phyloP scores from a whole-genome alignment of 2,797 vertebrate genomes.

The Steatocranus sp. region DNA sequence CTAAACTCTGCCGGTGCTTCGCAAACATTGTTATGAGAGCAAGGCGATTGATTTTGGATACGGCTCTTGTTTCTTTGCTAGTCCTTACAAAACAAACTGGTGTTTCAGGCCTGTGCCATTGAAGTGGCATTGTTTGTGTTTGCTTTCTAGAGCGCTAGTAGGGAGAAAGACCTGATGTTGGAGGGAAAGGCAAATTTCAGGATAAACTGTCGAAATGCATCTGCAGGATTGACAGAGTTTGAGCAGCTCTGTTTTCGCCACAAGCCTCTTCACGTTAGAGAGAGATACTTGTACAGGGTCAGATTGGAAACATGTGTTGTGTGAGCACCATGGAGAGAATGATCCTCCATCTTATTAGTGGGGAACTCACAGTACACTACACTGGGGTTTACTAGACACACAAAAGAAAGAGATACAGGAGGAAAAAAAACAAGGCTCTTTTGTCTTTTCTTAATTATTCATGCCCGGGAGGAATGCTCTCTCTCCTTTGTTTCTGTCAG shows the following conservation, averaged over 20 bases:
- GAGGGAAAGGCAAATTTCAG: constrained; percentile 34
- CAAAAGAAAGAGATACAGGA: constrained; percentile 49
- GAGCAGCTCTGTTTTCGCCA: constrained; percentile 46
- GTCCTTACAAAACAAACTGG: neutral
- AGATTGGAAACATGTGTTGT: constrained; percentile 72
- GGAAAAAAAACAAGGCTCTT: constrained; percentile 61
- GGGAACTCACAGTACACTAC: constrained; percentile 58
- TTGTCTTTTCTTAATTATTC: constrained; percentile 77
- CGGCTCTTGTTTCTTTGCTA: neutral
- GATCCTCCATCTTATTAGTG: constrained; percentile 61
- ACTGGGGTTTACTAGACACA: constrained; percentile 61
- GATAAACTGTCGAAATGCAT: constrained; percentile 45
- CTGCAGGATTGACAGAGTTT: constrained; percentile 51
- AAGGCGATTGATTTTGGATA: neutral
- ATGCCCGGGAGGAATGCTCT: constrained; percentile 67
- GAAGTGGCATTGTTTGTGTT: constrained; percentile 43
- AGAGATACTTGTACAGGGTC: constrained; percentile 57
- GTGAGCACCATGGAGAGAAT: constrained; percentile 56
- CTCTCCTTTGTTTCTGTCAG: constrained; percentile 68
- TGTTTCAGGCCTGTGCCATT: neutral
- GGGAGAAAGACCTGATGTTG: constrained; percentile 30
- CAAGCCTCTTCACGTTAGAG: constrained; percentile 36
- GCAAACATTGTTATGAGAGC: constrained; percentile 12
- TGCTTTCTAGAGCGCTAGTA: constrained; percentile 7
- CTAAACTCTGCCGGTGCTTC: constrained; percentile 5